Base-by-base conservation (phyloP, 1,140 invertebrate genomes). In the Delia radicum region DNA sequence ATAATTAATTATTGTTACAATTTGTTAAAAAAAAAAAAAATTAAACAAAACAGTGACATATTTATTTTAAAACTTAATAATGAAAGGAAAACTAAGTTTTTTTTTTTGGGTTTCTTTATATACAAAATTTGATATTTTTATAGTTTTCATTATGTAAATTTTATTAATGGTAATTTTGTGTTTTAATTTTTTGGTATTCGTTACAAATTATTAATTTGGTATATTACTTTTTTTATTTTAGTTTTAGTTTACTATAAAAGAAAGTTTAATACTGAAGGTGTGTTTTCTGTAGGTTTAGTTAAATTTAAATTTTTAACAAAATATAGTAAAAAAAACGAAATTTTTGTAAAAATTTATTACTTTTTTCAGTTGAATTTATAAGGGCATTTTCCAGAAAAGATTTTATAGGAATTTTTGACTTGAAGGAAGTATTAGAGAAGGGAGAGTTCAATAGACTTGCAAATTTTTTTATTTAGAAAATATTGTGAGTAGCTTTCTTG, bases 1-100 rank as follows among this genome's bases (percentile, higher is more conserved):
- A 69, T 33, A 33, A 69, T 33, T 69, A 69, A 69, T 69, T 69
- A 69, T 69, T 69, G 65, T 69, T 69, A 69, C 65, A 69, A 69
- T 33, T 33, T 69, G 46, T 55, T 55, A 2, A 24, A 55, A 48
- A 48, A 55, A 55, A 55, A 55, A 55, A 6, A 55, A 15, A 21
- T 21, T 55, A 55, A 55, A 55, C 37, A 10, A 15, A 42, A 42
- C 12, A n/a, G n/a, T n/a, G n/a, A n/a, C n/a, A n/a, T n/a, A n/a
- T n/a, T n/a, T n/a, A 3, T 42, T 42, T 42, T 42, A 42, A 42
- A 42, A 42, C 37, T 42, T 42, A 42, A 42, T 42, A 42, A 15
- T 42, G 33, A 12, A 33, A 0, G 7, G 33, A 13, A 42, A 5
- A 42, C 2, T 10, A 42, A 15, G 6, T 33, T 4, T 42, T 42